Conservation (phyloP, 2,888 invertebrate genomes). For the Notodonta ziczac region DNA sequence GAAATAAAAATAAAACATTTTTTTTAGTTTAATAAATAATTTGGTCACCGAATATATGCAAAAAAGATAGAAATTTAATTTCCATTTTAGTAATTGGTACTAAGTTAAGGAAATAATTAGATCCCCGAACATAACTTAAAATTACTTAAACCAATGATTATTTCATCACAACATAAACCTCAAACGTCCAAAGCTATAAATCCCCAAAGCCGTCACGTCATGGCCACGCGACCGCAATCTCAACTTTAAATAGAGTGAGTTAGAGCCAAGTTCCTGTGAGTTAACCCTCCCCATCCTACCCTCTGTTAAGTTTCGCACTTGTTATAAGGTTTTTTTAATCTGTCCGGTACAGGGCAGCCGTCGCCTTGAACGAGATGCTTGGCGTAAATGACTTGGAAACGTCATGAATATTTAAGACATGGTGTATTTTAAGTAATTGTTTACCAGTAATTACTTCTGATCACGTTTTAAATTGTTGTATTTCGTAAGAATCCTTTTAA, state of each 20-base stretch:
- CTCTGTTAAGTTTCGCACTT: background rate
- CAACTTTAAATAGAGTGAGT: slow-evolving; percentile 43
- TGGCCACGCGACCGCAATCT: slow-evolving; percentile 30
- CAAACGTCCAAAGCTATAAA: slow-evolving; percentile 5
- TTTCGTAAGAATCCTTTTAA: too few species aligned
- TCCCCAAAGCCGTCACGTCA: slow-evolving; percentile 26
- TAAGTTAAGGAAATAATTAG: too few species aligned
- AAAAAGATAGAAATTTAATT: too few species aligned
- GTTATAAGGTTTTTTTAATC: slow-evolving; percentile 1
- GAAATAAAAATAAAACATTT: too few species aligned
- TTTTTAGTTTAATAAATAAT: too few species aligned
- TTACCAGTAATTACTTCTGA: too few species aligned
- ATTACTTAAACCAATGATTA: background rate
- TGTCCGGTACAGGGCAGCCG: background rate
- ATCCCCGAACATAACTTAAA: background rate
- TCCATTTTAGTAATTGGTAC: too few species aligned
- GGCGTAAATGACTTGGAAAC: background rate
- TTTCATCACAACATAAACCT: slow-evolving; percentile 13
- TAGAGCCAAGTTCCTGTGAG: slow-evolving; percentile 9
- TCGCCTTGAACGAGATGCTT: background rate
- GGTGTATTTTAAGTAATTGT: too few species aligned
- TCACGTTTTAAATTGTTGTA: too few species aligned
- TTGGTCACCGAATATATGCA: too few species aligned
- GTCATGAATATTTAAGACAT: too few species aligned
- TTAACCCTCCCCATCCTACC: slow-evolving; percentile 10